A percentile compares a stretch with the other conserved stretches of the same genome.
Evolutionary conservation across 2,797 vertebrate species (phyloP).

Genomic region (Limosa lapponica): DNA sequence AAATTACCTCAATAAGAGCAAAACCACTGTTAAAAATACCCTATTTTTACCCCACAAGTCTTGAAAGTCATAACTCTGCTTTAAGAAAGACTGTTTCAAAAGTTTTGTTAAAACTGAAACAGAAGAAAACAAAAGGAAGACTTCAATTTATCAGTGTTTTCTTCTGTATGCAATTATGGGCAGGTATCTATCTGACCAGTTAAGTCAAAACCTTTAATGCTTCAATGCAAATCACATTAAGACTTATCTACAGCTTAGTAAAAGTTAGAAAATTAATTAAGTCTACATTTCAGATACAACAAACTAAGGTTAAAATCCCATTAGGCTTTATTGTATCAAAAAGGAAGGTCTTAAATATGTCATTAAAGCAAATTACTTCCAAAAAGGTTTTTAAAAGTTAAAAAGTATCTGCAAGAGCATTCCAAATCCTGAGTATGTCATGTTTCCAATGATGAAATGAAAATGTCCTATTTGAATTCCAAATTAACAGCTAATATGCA

Average conservation of each 20-base stretch:
- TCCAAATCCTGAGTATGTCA: constrained; percentile 12
- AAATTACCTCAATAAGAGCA: not conserved
- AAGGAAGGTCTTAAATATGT: not conserved
- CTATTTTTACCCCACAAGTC: not conserved
- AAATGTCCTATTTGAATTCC: constrained; percentile 23
- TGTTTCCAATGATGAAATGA: not conserved
- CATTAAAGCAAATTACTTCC: constrained; percentile 34
- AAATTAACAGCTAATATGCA: not conserved
- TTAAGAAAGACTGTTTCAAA: not conserved
- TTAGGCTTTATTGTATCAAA: not conserved
- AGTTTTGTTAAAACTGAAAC: not conserved
- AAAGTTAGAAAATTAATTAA: constrained; percentile 25
- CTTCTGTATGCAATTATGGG: not conserved
- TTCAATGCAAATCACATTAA: constrained; percentile 18
- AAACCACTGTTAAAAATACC: not conserved
- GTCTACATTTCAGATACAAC: not conserved
- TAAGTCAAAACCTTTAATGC: constrained; percentile 29
- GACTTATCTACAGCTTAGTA: constrained; percentile 18
- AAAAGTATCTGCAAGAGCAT: not conserved
- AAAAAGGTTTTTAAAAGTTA: not conserved
- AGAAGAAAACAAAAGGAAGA: not conserved
- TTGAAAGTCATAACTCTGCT: not conserved
- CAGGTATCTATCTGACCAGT: not conserved
- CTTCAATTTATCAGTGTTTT: not conserved
- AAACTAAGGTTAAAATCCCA: constrained; percentile 4